Evolutionary conservation across 1,140 invertebrate species (phyloP).

Genomic region (Brachystomella parvula): DNA sequence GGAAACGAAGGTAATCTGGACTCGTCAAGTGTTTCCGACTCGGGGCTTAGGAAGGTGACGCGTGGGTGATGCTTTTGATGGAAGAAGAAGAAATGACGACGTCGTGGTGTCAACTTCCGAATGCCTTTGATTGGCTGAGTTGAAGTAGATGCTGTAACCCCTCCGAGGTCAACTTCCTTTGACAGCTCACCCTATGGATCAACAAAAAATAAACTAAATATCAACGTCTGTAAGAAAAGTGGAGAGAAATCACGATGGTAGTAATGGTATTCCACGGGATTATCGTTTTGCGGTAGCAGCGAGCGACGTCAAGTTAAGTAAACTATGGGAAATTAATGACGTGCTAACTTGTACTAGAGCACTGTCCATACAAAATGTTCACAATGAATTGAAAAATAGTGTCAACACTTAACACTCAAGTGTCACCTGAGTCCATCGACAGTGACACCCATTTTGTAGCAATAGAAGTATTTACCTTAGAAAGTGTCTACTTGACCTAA

Average conservation of each 20-base stretch:
- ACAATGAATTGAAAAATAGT: too few relatives aligned
- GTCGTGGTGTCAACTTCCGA: neutral
- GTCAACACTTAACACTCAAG: too few relatives aligned
- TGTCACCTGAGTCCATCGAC: too few relatives aligned
- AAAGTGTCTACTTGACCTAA: too few relatives aligned
- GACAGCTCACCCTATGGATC: neutral
- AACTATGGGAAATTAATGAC: neutral
- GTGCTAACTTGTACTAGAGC: neutral
- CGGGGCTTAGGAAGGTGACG: neutral
- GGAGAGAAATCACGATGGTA: too few relatives aligned
- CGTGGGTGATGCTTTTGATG: neutral
- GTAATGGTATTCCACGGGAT: neutral
- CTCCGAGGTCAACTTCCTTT: neutral
- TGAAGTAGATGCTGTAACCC: neutral
- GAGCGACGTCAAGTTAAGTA: neutral
- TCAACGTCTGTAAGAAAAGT: too few relatives aligned
- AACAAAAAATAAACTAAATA: neutral
- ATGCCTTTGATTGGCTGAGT: neutral
- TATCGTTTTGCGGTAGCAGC: neutral
- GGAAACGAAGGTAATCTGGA: neutral
- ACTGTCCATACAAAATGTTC: neutral
- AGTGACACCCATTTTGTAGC: too few relatives aligned
- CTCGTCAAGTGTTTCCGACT: neutral
- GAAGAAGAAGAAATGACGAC: neutral
- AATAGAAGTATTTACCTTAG: too few relatives aligned